Conservation (phyloP, 1,140 invertebrate genomes). For the Drosophila watanabei region DNA sequence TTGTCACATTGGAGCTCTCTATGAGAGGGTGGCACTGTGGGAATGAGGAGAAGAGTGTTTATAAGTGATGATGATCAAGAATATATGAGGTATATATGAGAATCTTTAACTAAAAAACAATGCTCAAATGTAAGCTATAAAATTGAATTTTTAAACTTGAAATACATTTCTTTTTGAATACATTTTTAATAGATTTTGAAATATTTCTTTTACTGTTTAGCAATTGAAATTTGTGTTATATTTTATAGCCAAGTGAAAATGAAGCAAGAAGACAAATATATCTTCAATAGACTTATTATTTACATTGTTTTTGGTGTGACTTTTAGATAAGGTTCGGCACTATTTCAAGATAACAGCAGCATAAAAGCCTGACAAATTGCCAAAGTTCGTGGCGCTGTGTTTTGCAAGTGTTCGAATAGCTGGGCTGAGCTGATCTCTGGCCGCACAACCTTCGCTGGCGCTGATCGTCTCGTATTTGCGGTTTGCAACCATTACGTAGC, state of each 20-base stretch:
- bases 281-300: not conserved
- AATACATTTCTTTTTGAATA: too few species aligned
- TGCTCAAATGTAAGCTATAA: not conserved
- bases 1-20: constrained; percentile 78
- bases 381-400: constrained; percentile 12
- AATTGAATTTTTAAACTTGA: not conserved
- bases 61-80: not conserved
- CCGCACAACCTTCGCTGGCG: constrained; percentile 59
- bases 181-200: not conserved
- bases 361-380: constrained; percentile 9
- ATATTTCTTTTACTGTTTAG: not conserved
- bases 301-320: not conserved
- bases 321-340: not conserved
- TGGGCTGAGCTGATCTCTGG: constrained; percentile 6
- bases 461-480: constrained; percentile 58
- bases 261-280: constrained; percentile 2
- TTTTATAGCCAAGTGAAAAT: not conserved
- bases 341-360: constrained; percentile 4
- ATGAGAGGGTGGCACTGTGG: constrained; percentile 73
- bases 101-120: too few species aligned
- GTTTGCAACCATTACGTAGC: constrained; percentile 75
- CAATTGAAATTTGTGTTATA: not conserved
- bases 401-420: not conserved
- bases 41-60: not conserved
- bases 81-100: too few species aligned